Conservation (phyloP, 2,888 invertebrate species). For the Drosophila incognita region DNA sequence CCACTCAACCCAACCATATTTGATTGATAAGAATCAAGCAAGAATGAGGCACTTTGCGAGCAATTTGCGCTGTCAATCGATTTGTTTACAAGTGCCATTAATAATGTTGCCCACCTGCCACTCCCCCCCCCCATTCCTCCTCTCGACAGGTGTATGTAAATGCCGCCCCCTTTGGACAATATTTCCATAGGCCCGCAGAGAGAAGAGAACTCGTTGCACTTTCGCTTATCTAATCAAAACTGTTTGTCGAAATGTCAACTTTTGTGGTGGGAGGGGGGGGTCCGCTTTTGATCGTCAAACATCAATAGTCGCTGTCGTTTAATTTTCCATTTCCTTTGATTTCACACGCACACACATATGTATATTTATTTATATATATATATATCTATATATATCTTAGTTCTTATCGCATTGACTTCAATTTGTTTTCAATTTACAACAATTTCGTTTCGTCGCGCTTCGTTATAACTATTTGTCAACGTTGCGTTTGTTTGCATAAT, state of each 20-base stretch:
- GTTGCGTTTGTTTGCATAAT: conserved; percentile 67
- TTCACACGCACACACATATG: conserved; percentile 18
- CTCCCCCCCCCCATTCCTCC: neutral
- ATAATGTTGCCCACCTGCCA: conserved; percentile 55
- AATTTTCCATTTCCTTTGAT: conserved; percentile 72
- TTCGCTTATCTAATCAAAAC: conserved; percentile 53
- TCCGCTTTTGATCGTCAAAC: conserved; percentile 61
- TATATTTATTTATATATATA: neutral
- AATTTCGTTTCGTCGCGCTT: conserved; percentile 60
- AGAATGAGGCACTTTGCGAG: conserved; percentile 42
- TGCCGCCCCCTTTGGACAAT: conserved; percentile 46
- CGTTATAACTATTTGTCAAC: conserved; percentile 53
- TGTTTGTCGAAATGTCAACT: conserved; percentile 25
- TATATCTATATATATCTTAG: neutral
- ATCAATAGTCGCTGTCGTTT: conserved; percentile 51
- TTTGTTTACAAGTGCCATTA: conserved; percentile 78
- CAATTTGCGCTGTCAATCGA: conserved; percentile 74
- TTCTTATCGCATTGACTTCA: conserved; percentile 67
- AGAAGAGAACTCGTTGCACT: conserved; percentile 42
- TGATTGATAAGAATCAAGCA: conserved; percentile 69
- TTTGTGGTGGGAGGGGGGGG: neutral
- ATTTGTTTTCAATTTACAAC: conserved; percentile 82
- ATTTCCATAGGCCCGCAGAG: conserved; percentile 45
- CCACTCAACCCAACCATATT: neutral
- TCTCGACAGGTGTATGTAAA: conserved; percentile 64